A percentile compares a stretch with the other conserved stretches of the same genome.
Conservation (phyloP, 2,888 invertebrate species). For the Drosophila affinis region DNA sequence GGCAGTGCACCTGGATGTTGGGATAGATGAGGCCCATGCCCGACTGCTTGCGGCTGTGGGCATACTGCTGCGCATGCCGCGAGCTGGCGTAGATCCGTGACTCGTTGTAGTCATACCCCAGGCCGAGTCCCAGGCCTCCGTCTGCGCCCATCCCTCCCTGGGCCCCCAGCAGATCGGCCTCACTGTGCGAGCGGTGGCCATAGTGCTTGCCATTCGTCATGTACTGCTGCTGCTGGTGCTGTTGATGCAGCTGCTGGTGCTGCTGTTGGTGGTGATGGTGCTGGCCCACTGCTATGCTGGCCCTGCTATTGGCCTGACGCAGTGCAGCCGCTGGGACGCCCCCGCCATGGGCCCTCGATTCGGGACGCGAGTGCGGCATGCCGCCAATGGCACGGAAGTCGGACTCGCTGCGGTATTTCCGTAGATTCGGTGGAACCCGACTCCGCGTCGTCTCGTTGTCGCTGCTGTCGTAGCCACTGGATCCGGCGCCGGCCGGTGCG, state of each 20-base stretch:
- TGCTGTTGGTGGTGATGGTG: constrained; percentile 78
- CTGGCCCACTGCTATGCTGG: constrained; percentile 84
- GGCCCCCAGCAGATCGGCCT: constrained; percentile 91
- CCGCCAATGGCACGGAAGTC: constrained; percentile 88
- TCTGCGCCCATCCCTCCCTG: neutral
- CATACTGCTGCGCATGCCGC: constrained; percentile 59
- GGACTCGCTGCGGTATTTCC: constrained; percentile 93
- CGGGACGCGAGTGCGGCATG: constrained; percentile 82
- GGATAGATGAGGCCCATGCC: constrained; percentile 83
- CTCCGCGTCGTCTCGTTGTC: constrained; percentile 89
- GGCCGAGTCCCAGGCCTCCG: constrained; percentile 83
- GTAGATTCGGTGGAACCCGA: constrained; percentile 84
- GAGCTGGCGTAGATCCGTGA: constrained; percentile 82
- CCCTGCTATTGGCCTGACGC: constrained; percentile 88
- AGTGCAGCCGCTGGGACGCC: constrained; percentile 87
- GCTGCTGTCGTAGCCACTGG: constrained; percentile 96
- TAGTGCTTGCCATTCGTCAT: constrained; percentile 81
- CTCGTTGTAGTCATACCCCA: constrained; percentile 80
- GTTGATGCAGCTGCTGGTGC: constrained; percentile 75
- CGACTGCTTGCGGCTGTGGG: constrained; percentile 80
- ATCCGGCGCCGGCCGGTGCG: constrained; percentile 85
- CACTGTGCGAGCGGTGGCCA: constrained; percentile 90
- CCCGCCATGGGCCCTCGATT: constrained; percentile 81
- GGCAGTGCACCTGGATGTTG: constrained; percentile 85
- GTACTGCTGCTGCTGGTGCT: constrained; percentile 75